Evolutionary conservation across 2,113 vertebrate genomes (phyloP).

Genomic region (Oryctolagus cuniculus): DNA sequence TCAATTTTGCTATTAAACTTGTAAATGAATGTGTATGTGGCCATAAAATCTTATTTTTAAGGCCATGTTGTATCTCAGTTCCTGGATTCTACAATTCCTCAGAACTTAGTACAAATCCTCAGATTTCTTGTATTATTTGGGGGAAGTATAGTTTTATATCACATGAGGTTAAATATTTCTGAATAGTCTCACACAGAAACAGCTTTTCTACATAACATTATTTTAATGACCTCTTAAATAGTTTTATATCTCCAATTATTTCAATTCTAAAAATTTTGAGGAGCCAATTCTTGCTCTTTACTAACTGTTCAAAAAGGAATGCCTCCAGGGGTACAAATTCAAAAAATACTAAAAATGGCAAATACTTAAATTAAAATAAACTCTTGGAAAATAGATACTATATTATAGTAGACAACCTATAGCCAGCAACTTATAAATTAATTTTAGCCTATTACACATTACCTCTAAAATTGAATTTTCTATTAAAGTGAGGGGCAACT

Average conservation of each 20-base stretch:
- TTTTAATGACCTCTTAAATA: constrained; percentile 21
- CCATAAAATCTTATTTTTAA: constrained; percentile 27
- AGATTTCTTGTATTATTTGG: constrained; percentile 11
- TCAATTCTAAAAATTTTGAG: constrained; percentile 6
- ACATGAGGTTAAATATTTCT: constrained; percentile 32
- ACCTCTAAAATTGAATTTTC: constrained; percentile 32
- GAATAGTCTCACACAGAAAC: constrained; percentile 28
- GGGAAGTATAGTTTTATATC: not conserved
- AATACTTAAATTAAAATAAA: constrained; percentile 49
- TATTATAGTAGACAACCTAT: not conserved
- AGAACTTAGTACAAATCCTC: constrained; percentile 18
- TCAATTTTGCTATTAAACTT: constrained; percentile 19
- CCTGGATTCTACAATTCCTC: constrained; percentile 44
- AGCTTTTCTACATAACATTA: constrained; percentile 41
- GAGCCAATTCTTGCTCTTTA: constrained; percentile 28
- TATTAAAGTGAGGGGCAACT: constrained; percentile 44
- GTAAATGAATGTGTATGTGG: constrained; percentile 26
- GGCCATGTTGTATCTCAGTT: not conserved
- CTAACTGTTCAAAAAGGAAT: constrained; percentile 27
- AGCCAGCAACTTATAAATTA: constrained; percentile 40
- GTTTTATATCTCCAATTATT: constrained; percentile 37
- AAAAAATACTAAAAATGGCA: constrained; percentile 10
- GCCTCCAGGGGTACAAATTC: constrained; percentile 25
- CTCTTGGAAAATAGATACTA: constrained; percentile 40
- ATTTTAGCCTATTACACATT: constrained; percentile 26